Evolutionary conservation across 64 coral and sea anemone species (phyloP), one percentile per base, ranked within the genome.

Genomic region (Anthopleura sola): DNA sequence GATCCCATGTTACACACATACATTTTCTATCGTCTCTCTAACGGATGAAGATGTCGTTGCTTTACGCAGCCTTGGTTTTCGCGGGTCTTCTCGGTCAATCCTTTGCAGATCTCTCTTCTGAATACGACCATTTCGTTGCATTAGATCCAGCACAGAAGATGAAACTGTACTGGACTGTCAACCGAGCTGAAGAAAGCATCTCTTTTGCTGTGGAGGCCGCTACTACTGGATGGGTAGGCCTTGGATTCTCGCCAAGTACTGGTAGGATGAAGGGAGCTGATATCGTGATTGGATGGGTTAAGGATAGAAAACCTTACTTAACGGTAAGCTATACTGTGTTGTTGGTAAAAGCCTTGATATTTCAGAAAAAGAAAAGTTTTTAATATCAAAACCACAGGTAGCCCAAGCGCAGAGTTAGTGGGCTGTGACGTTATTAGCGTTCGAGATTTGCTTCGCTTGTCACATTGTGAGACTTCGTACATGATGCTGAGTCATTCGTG

Each of bases 261-360:
- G 88, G 88, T 23, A 40, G 49, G 57, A 89, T 89, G 88, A 51
- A 31, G 14, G 88, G 88, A n/a, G 69, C 79, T 36, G 88, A 89
- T 58, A 50, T 89, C 28, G 88, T 89, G 6, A 89, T 89, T 28
- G 88, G 88, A 21, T 89, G 88, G 88, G 88, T 89, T 29, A 83
- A 89, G 37, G 81, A 89, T 75, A 49, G 68, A 56, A 84, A 71
- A 46, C 71, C 79, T 17, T 74, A 75, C 75, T 60, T 89, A 12
- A 83, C 62, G 81, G 88, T 89, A 74, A 60, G 87, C 29, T 26
- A n/a, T n/a, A 6, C 6, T 53, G 50, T 53, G 58, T 62, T 62
- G 3, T 10, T 26, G 21, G 40, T 44, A 44, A 44, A 44, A 44
- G 2, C 40, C 9, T 44, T 44, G 40, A 2, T 44, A 44, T n/a